Evolutionary conservation across 2,797 vertebrate genomes (phyloP).

Genomic region (Pangasius macronema): DNA sequence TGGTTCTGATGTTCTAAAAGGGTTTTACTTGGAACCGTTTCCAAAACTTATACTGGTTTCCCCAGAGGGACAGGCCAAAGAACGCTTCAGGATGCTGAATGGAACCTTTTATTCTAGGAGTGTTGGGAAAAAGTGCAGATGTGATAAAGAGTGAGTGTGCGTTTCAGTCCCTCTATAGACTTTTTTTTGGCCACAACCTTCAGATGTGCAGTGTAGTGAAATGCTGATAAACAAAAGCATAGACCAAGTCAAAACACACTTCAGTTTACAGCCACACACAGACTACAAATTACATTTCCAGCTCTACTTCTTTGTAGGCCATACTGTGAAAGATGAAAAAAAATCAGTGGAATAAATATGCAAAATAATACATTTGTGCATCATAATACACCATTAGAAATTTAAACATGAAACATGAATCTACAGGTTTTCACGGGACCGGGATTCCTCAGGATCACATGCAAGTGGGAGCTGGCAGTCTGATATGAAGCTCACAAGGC

Average conservation of each 20-base stretch:
- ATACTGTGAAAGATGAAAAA: not conserved
- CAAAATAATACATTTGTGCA: not conserved
- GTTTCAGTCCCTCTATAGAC: not conserved
- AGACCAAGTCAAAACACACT: not conserved
- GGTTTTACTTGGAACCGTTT: not conserved
- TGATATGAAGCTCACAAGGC: not conserved
- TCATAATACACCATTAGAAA: not conserved
- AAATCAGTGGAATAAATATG: not conserved
- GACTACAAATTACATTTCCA: not conserved
- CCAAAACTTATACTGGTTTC: not conserved
- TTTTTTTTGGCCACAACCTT: not conserved
- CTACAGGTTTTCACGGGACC: not conserved
- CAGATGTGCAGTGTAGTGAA: not conserved
- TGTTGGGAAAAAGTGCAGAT: not conserved
- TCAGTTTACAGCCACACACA: not conserved
- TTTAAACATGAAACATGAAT: not conserved
- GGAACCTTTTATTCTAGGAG: not conserved
- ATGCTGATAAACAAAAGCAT: not conserved
- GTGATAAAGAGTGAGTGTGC: not conserved
- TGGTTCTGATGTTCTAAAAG: not conserved
- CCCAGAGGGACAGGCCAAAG: not conserved
- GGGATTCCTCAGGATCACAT: not conserved
- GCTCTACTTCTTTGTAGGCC: not conserved
- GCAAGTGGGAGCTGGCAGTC: not conserved
- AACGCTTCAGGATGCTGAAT: not conserved